Conservation (phyloP, 2,888 invertebrate species). For the Hoplodrina ambigua region DNA sequence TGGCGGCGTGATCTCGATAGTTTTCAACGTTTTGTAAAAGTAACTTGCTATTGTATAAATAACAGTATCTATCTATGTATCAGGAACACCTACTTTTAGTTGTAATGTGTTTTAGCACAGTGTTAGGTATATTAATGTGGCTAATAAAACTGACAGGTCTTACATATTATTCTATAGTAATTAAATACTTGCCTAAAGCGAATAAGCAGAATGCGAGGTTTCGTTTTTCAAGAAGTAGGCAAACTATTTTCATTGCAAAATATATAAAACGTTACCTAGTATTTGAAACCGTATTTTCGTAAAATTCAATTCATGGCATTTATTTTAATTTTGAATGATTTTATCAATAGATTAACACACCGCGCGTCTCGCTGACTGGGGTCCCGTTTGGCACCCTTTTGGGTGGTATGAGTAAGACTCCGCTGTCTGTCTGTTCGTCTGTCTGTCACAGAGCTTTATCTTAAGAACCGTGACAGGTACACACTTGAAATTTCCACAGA, state of each 20-base stretch:
- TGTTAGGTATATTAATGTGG: neutral
- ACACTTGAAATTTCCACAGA: too few species aligned
- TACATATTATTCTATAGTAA: too few species aligned
- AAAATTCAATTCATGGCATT: neutral
- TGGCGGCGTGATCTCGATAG: constrained; percentile 4
- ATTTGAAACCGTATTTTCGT: neutral
- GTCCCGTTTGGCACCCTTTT: too few species aligned
- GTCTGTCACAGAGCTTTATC: too few species aligned
- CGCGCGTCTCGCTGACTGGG: too few species aligned
- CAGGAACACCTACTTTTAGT: constrained; percentile 32
- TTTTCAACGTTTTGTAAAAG: constrained; percentile 55
- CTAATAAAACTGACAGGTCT: neutral
- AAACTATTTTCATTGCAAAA: neutral
- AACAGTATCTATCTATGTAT: constrained; percentile 42
- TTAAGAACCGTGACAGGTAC: too few species aligned
- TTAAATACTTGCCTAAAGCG: neutral
- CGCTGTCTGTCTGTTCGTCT: too few species aligned
- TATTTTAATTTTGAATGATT: neutral
- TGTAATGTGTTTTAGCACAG: constrained; percentile 7
- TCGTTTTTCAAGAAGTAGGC: neutral
- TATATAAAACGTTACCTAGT: neutral
- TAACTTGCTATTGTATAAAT: constrained; percentile 17
- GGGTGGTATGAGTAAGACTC: too few species aligned
- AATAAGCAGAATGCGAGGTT: neutral
- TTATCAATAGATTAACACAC: too few species aligned